Conservation (phyloP, 1,140 invertebrate species). For the Formica selysi region DNA sequence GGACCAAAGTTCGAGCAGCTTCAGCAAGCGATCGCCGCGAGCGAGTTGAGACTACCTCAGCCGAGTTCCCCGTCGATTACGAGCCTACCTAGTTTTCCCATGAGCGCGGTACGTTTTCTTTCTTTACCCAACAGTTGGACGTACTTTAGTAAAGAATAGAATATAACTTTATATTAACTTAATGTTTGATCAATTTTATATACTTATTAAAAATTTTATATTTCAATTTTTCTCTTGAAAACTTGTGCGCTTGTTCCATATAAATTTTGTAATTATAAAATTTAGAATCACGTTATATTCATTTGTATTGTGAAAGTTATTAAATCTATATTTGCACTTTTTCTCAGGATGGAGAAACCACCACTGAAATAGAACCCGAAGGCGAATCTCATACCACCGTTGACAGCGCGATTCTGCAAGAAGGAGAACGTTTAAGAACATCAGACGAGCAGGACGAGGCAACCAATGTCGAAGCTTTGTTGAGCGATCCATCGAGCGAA, state of each 20-base stretch:
- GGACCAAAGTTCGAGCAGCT: conserved; percentile 98
- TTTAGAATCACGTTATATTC: conserved; percentile 14
- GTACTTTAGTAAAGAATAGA: neutral
- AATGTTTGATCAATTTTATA: conserved; percentile 35
- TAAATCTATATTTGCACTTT: neutral
- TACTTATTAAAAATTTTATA: neutral
- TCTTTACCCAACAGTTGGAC: neutral
- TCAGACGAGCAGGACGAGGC: conserved; percentile 89
- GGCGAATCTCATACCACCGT: conserved; percentile 89
- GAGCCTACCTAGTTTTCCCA: conserved; percentile 92
- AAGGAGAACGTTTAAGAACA: conserved; percentile 84
- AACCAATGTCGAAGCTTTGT: conserved; percentile 85
- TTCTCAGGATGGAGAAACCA: conserved; percentile 86
- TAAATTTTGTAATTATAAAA: conserved; percentile 34
- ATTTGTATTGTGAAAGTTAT: neutral
- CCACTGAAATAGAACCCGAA: conserved; percentile 90
- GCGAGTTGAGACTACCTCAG: conserved; percentile 90
- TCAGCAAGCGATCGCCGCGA: conserved; percentile 96
- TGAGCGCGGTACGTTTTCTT: conserved; percentile 88
- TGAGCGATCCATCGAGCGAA: conserved; percentile 87
- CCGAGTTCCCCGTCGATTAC: conserved; percentile 91
- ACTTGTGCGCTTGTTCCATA: neutral
- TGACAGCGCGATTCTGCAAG: conserved; percentile 88
- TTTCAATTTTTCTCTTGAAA: neutral
- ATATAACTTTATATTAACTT: conserved; percentile 26